phyloP scores from a whole-genome alignment of 2,797 vertebrate genomes.

The Acanthurus lineatus region DNA sequence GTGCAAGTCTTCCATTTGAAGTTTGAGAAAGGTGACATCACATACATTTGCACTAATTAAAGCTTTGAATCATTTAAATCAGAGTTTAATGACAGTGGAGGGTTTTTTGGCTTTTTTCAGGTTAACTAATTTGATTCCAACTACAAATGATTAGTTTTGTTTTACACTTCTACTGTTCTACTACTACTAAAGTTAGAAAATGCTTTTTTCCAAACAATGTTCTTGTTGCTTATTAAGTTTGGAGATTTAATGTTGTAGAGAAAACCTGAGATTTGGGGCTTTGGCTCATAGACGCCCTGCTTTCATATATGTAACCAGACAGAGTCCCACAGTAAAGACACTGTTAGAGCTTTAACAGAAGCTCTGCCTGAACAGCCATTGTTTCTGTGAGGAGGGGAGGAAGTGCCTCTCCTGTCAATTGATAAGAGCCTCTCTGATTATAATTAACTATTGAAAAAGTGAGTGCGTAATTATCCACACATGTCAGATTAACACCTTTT shows the following conservation, averaged over 20 bases:
- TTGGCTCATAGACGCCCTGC: neutral
- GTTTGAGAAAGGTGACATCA: neutral
- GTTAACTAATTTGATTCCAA: neutral
- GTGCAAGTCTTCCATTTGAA: neutral
- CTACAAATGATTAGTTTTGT: neutral
- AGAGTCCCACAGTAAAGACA: neutral
- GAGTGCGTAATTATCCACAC: slow-evolving; percentile 11
- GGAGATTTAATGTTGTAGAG: too few species aligned
- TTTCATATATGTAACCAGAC: too few species aligned
- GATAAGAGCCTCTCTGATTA: neutral
- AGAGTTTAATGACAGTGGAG: neutral
- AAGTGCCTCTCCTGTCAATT: slow-evolving; percentile 7
- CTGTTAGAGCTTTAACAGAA: neutral
- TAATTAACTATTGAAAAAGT: slow-evolving; percentile 26
- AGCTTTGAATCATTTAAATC: too few species aligned
- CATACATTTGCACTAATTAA: neutral
- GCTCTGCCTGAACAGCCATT: neutral
- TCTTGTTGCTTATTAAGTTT: too few species aligned
- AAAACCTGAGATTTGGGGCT: neutral
- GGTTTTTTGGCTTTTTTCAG: too few species aligned
- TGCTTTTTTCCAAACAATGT: too few species aligned
- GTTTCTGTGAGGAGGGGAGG: neutral
- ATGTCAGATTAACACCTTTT: slow-evolving; percentile 5
- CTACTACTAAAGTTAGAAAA: too few species aligned
- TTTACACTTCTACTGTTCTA: neutral